phyloP scores from a whole-genome alignment of 2,113 vertebrate species.

The Neoarius graeffei region DNA sequence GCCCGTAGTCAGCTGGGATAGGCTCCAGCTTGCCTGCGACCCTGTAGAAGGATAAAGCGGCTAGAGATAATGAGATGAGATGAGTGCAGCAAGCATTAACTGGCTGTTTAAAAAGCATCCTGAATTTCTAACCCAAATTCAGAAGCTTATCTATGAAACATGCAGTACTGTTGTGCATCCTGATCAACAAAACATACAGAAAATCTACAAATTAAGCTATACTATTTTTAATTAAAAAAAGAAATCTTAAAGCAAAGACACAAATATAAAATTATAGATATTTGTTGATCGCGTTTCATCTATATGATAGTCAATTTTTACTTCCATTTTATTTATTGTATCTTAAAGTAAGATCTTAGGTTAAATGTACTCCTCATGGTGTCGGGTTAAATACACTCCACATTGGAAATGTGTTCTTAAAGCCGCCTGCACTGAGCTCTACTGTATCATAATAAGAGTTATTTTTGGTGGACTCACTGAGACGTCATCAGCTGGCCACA shows the following conservation, averaged over 20 bases:
- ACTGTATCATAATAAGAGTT: not conserved
- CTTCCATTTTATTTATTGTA: not conserved
- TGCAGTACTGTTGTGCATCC: too few species aligned
- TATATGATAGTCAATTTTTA: not conserved
- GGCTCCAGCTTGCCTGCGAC: too few species aligned
- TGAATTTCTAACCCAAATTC: too few species aligned
- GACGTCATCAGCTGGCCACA: conserved; percentile 92
- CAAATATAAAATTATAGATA: not conserved
- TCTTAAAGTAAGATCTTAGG: not conserved
- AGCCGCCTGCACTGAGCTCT: not conserved
- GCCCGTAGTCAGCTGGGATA: too few species aligned
- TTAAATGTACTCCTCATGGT: not conserved
- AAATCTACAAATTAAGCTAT: too few species aligned
- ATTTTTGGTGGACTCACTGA: conserved; percentile 80
- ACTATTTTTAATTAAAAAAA: too few species aligned
- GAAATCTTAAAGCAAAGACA: not conserved
- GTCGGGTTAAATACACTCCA: not conserved
- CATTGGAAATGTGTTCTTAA: not conserved
- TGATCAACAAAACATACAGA: too few species aligned
- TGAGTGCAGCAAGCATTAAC: too few species aligned
- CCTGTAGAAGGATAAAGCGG: too few species aligned
- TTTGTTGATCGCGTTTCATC: not conserved
- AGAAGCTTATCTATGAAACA: too few species aligned
- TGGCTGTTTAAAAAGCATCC: too few species aligned
- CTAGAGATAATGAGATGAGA: too few species aligned